These are phyloP conservation scores for Cyprinodon tularosa DNA, from an alignment of 2,113 vertebrate genomes.

Conservation along the genomic window DNA sequence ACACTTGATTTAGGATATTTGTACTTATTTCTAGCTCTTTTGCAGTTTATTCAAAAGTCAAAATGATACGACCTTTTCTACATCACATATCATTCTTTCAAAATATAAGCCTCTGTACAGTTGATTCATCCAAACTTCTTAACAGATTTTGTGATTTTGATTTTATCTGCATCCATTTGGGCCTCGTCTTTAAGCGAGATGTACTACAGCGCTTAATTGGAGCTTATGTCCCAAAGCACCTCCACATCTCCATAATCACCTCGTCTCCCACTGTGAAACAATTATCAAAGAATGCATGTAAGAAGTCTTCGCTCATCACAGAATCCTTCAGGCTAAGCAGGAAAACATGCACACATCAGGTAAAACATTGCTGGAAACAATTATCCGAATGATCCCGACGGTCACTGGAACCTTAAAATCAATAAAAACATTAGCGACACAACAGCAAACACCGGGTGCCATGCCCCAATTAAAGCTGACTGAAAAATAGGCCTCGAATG, in stretches of 20 bases:
- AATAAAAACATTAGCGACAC: conserved; percentile 66
- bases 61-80: no score
- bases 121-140: neutral
- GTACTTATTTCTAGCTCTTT: no score
- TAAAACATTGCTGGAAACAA: conserved; percentile 71
- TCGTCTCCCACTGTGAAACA: conserved; percentile 74
- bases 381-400: conserved; percentile 74
- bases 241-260: conserved; percentile 77
- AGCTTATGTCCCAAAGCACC: conserved; percentile 61
- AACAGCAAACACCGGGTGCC: conserved; percentile 36
- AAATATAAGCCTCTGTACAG: neutral
- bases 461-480: conserved; percentile 14
- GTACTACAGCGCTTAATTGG: conserved; percentile 50
- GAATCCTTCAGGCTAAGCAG: conserved; percentile 70
- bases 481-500: conserved; percentile 21
- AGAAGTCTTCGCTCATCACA: conserved; percentile 72
- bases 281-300: conserved; percentile 78
- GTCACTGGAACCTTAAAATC: conserved; percentile 73
- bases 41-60: no score
- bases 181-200: conserved; percentile 33
- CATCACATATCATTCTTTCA: neutral
- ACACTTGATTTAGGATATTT: no score
- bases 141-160: conserved; percentile 6
- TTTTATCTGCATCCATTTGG: conserved; percentile 16
- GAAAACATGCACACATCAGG: conserved; percentile 76